phyloP scores from a whole-genome alignment of 2,888 invertebrate genomes.

The Sesamia inferens region DNA sequence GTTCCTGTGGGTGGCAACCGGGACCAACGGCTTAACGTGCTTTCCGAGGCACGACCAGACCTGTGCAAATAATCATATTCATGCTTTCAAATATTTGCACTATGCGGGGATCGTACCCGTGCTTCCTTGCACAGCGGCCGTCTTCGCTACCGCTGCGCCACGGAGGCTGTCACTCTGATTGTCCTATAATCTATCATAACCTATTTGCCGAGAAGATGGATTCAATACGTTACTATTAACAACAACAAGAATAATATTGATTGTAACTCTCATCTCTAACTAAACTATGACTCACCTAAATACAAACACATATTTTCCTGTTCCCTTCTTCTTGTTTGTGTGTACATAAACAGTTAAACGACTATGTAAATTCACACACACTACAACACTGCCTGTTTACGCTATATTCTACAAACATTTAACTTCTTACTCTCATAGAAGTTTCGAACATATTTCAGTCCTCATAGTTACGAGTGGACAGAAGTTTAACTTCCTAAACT shows the following conservation, averaged over 20 bases:
- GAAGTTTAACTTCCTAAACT: slow-evolving; percentile 38
- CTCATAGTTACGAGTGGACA: slow-evolving; percentile 37
- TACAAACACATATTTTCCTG: background rate
- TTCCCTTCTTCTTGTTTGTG: background rate
- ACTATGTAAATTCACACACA: background rate
- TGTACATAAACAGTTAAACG: background rate
- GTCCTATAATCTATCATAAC: background rate
- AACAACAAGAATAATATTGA: background rate
- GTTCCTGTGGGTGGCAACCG: too few relatives aligned
- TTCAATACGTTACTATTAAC: too few relatives aligned
- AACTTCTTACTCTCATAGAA: slow-evolving; percentile 33
- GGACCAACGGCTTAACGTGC: too few relatives aligned
- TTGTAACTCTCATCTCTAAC: background rate
- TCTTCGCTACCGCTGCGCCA: too few relatives aligned
- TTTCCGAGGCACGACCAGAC: too few relatives aligned
- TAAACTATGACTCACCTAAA: background rate
- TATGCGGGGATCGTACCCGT: too few relatives aligned
- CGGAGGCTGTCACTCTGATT: too few relatives aligned
- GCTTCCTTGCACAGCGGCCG: too few relatives aligned
- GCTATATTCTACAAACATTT: slow-evolving; percentile 26
- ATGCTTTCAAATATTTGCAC: too few relatives aligned
- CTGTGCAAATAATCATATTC: too few relatives aligned
- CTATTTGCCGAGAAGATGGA: background rate
- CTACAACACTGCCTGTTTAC: slow-evolving; percentile 10
- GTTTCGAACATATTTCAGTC: slow-evolving; percentile 49